Conservation (phyloP, 1,140 invertebrate genomes). For the Monochamus saltuarius region DNA sequence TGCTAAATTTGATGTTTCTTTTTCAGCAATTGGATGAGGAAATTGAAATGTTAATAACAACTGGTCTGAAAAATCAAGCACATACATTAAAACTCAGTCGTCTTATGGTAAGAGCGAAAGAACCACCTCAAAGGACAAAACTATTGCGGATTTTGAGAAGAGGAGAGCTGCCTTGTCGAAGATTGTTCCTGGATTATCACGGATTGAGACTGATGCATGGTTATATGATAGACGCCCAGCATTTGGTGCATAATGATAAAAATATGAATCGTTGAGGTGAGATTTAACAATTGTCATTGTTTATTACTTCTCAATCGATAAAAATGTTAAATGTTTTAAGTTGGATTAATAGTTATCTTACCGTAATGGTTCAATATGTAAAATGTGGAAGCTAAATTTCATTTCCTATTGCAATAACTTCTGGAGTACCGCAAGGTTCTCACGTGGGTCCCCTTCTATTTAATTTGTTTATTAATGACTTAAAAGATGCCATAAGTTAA, state of each 20-base stretch:
- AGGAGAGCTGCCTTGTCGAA: slow-evolving; percentile 76
- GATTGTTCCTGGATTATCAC: slow-evolving; percentile 93
- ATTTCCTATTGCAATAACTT: no score
- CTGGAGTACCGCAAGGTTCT: no score
- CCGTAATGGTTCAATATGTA: no score
- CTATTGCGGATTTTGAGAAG: slow-evolving; percentile 69
- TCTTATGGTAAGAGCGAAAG: slow-evolving; percentile 89
- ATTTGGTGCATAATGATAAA: slow-evolving; percentile 35
- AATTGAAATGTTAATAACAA: slow-evolving; percentile 68
- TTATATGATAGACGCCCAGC: slow-evolving; percentile 72
- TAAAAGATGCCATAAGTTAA: no score
- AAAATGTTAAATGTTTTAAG: no score
- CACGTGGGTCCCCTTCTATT: no score
- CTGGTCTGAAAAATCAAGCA: slow-evolving; percentile 82
- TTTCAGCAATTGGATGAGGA: slow-evolving; percentile 73
- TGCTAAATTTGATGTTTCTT: slow-evolving; percentile 23
- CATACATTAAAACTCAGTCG: slow-evolving; percentile 86
- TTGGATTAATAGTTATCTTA: no score
- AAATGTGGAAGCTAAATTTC: no score
- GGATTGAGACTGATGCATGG: slow-evolving; percentile 86
- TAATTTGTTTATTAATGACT: no score
- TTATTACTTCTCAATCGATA: no score
- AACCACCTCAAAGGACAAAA: slow-evolving; percentile 68
- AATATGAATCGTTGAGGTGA: slow-evolving; percentile 27
- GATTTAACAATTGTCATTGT: no score